Evolutionary conservation across 37 sponge, comb jelly and placozoan species (phyloP).

Genomic region (Lycopodina hypogea): DNA sequence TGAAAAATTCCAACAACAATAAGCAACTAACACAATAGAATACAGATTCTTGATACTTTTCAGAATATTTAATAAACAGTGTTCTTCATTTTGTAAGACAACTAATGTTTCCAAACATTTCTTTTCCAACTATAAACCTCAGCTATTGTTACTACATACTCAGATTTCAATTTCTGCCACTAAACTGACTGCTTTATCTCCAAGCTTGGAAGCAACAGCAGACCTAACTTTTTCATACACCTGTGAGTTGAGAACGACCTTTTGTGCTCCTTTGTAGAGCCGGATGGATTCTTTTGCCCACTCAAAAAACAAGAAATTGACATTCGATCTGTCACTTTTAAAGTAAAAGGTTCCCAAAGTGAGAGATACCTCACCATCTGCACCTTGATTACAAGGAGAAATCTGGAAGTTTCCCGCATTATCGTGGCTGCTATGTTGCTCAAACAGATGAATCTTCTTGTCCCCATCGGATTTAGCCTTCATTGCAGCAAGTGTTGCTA

Average conservation of each 20-base stretch:
- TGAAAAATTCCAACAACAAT: too few relatives aligned
- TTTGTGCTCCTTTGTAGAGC: background rate
- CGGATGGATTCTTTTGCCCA: background rate
- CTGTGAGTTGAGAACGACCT: background rate
- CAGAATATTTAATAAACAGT: too few relatives aligned
- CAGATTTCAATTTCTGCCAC: too few relatives aligned
- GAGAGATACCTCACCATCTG: conserved; percentile 1
- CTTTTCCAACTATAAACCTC: too few relatives aligned
- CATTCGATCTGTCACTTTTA: background rate
- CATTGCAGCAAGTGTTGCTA: background rate
- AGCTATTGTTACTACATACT: too few relatives aligned
- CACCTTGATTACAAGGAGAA: background rate
- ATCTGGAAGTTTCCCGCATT: conserved; percentile 1
- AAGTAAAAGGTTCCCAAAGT: conserved; percentile 7
- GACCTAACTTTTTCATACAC: conserved; percentile 7
- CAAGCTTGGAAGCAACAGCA: background rate
- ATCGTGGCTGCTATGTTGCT: background rate
- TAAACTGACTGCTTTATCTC: too few relatives aligned
- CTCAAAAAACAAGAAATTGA: background rate
- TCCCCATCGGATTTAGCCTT: background rate
- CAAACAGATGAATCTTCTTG: background rate
- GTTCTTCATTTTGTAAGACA: too few relatives aligned
- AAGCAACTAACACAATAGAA: too few relatives aligned
- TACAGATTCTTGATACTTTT: too few relatives aligned
- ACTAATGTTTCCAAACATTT: too few relatives aligned